Conservation (phyloP, 23 tunicate genomes). For the Phallusia fumigata region DNA sequence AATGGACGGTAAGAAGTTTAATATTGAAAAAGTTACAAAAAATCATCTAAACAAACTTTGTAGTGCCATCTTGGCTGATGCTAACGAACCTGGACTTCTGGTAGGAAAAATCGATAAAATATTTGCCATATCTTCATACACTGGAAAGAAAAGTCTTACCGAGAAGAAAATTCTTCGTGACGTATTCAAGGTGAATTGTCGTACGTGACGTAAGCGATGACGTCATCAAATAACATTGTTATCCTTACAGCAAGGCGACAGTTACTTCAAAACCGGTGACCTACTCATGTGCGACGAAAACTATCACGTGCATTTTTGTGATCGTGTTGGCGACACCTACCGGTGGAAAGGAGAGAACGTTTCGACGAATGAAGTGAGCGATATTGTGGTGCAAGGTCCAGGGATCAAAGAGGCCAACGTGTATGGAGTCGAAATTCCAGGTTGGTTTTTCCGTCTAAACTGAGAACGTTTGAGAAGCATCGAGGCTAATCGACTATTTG, state of each 20-base stretch:
- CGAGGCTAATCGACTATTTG: no score
- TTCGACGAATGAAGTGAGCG: slow-evolving; percentile 88
- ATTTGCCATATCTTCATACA: slow-evolving; percentile 42
- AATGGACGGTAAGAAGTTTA: slow-evolving; percentile 55
- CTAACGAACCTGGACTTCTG: slow-evolving; percentile 72
- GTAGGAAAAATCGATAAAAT: slow-evolving; percentile 47
- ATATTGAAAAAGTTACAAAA: background rate
- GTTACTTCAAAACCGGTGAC: slow-evolving; percentile 87
- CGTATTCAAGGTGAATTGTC: slow-evolving; percentile 55
- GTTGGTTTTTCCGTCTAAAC: no score
- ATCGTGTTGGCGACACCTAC: slow-evolving; percentile 89
- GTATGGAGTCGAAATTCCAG: slow-evolving; percentile 66
- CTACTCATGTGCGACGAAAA: slow-evolving; percentile 47
- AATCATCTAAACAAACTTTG: background rate
- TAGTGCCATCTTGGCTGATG: slow-evolving; percentile 45
- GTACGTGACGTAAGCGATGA: no score
- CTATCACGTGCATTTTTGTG: slow-evolving; percentile 61
- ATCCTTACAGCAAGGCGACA: slow-evolving; percentile 77
- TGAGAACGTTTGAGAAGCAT: no score
- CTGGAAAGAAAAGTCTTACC: slow-evolving; percentile 76
- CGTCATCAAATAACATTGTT: background rate
- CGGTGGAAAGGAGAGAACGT: slow-evolving; percentile 99
- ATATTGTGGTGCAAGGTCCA: slow-evolving; percentile 61
- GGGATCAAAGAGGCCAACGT: slow-evolving; percentile 65
- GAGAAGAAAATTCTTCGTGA: slow-evolving; percentile 70